Evolutionary conservation across 2,797 vertebrate species (phyloP).

Genomic region (Gadopsis bispinosus): DNA sequence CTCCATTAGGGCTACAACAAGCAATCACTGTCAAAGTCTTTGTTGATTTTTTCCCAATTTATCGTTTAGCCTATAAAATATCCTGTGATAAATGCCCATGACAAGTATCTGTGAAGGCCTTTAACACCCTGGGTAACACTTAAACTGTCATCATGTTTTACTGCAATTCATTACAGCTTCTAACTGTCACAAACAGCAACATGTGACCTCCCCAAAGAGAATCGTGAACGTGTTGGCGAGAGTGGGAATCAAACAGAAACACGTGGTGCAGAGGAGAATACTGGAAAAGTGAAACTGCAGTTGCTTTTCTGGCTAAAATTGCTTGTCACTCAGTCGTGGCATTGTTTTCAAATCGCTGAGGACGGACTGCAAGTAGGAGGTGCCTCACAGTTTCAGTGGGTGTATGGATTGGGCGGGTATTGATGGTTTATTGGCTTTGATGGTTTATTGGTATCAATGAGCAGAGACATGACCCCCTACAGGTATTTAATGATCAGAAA

Average conservation of each 20-base stretch:
- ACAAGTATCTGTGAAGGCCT: not conserved
- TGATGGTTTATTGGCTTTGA: conserved; percentile 51
- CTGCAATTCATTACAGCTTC: conserved; percentile 32
- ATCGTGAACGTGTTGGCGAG: conserved; percentile 1
- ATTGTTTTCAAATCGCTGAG: conserved; percentile 1
- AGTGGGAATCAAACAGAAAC: conserved; percentile 1
- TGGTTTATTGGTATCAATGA: conserved; percentile 54
- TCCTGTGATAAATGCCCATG: no score
- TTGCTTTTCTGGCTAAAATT: conserved; percentile 15
- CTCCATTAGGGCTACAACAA: not conserved
- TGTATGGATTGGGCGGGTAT: conserved; percentile 16
- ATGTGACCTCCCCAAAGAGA: not conserved
- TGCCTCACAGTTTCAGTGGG: conserved; percentile 1
- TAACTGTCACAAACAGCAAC: conserved; percentile 36
- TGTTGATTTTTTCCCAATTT: no score
- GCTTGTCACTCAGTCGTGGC: not conserved
- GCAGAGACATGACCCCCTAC: conserved; percentile 23
- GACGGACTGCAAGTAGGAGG: not conserved
- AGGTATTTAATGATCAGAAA: conserved; percentile 44
- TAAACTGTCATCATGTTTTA: conserved; percentile 21
- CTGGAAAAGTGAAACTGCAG: not conserved
- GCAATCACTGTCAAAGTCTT: not conserved
- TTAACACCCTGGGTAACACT: not conserved
- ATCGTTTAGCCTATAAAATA: not conserved
- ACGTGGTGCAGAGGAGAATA: not conserved